Base-by-base conservation (phyloP, 2,797 vertebrate species). In the Darevskia nairensis region DNA sequence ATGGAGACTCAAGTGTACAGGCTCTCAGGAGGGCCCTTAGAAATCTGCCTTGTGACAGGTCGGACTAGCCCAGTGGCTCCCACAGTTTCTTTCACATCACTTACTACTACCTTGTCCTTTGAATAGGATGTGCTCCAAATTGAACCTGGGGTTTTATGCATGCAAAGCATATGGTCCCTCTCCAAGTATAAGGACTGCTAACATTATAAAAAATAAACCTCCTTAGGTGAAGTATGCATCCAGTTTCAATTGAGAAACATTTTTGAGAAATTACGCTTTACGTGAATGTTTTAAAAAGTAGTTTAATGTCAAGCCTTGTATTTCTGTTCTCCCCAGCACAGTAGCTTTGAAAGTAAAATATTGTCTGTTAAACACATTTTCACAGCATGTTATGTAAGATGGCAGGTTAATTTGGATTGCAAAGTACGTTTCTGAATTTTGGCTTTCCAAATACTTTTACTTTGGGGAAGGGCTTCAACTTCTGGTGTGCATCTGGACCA, bases 381-480 rank as follows among this genome's bases (percentile, higher is more conserved):
- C 75, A 29, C 50, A 84, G 87, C 41, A 61, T 19, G 72, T 88
- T 84, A 84, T 84, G 29, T 80, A 88, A 84, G 39, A 72, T 46
- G 66, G 44, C 46, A 61, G 82, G 5, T 39, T 88, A 25, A 88
- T 84, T 79, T 84, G 76, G 50, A 80, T 88, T 84, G 75, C 82
- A 84, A 79, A 79, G 66, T 59, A 8, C 29, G 76, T 23, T 79
- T 84, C 41, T 84, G 32, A 41, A 88, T 84, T 69, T 59, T 88
- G 66, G 10, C 15, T 83, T 80, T 71, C 82, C 76, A 84, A 41
- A 84, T 72, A 39, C 50, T 50, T 77, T 80, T 69, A 59, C 41
- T 83, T 66, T 27, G 82, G n/a, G 29, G 59, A 80, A 66, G 41
- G 23, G 75, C 75, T 89, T 71, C 39, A 85, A 7, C 23, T 44